Percentiles rank a stretch among this genome's conserved stretches.
Conservation (phyloP, 2,113 vertebrate genomes). For the Ceuthmochares aereus region DNA sequence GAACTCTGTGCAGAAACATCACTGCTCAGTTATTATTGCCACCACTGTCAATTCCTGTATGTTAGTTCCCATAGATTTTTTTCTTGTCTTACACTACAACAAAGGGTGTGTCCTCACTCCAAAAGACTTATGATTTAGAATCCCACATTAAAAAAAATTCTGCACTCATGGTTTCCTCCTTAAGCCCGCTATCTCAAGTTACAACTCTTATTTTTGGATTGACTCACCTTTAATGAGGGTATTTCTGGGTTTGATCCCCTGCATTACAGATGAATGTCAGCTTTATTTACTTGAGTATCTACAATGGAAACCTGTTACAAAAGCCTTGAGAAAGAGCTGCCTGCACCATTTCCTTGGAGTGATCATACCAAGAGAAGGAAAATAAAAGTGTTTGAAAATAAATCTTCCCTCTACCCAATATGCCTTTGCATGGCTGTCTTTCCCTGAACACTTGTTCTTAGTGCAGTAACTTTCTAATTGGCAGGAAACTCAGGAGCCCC, state of each 20-base stretch:
- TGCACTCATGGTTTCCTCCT: neutral
- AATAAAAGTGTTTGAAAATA: neutral
- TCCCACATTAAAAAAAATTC: neutral
- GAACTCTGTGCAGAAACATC: neutral
- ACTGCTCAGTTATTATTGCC: neutral
- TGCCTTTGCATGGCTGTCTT: neutral
- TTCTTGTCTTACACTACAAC: neutral
- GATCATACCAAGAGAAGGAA: neutral
- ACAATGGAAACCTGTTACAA: neutral
- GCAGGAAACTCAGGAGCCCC: neutral
- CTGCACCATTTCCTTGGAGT: neutral
- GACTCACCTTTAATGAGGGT: neutral
- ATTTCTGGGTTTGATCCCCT: neutral
- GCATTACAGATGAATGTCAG: neutral
- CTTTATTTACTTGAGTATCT: neutral
- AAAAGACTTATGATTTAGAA: neutral
- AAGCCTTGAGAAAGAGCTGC: neutral
- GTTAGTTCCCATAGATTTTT: fast-evolving
- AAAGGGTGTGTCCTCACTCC: neutral
- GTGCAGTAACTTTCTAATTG: neutral
- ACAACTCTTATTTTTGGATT: neutral
- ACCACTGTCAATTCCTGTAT: neutral
- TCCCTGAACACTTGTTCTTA: neutral
- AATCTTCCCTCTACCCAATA: neutral
- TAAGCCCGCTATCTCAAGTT: neutral